Evolutionary conservation across 2,797 vertebrate species (phyloP).

Genomic region (Clarias pachynema): DNA sequence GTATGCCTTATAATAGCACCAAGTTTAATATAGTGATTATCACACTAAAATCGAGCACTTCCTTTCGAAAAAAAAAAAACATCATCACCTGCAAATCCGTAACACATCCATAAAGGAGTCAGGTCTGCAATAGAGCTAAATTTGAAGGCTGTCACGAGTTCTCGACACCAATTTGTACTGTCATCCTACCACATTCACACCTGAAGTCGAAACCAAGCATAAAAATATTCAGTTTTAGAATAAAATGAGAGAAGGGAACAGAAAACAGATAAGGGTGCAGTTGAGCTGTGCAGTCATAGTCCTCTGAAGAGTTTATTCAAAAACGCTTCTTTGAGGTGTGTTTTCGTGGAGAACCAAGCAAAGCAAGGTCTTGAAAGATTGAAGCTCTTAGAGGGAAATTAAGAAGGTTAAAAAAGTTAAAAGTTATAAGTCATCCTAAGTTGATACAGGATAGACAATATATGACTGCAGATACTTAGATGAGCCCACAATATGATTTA

Average conservation of each 20-base stretch:
- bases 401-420: neutral
- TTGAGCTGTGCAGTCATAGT: neutral
- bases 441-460: neutral
- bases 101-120: slow-evolving; percentile 17
- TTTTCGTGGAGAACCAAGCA: neutral
- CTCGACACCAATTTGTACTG: neutral
- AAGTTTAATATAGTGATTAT: slow-evolving; percentile 5
- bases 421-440: slow-evolving; percentile 9
- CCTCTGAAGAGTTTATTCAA: neutral
- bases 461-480: neutral
- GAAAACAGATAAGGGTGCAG: slow-evolving; percentile 8
- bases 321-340: neutral
- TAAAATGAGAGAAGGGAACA: slow-evolving; percentile 4
- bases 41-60: neutral
- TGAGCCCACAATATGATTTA: neutral
- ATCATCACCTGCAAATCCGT: neutral
- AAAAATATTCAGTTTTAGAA: neutral
- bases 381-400: neutral
- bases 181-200: neutral
- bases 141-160: neutral
- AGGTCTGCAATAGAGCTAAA: slow-evolving; percentile 2
- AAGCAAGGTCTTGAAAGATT: neutral
- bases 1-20: neutral
- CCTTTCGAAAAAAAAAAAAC: neutral
- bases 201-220: neutral